Evolutionary conservation across 2,888 invertebrate genomes (phyloP), one percentile per base, ranked within the genome.

Genomic region (Sphaeridia pumilis): DNA sequence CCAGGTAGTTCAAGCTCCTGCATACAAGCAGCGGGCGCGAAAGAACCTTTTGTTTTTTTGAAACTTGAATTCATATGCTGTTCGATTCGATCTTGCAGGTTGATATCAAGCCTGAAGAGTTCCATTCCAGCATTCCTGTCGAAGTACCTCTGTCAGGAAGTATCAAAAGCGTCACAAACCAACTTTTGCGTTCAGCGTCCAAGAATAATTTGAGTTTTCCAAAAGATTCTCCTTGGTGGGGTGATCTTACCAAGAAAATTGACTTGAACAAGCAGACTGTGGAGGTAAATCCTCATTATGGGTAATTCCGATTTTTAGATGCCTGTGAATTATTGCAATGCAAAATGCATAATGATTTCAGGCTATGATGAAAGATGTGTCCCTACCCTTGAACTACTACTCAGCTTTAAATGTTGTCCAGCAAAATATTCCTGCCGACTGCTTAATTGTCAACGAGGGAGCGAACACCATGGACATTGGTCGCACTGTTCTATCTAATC

Each of bases 401-500:
- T 81, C 92, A 0, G 92, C 89, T 3, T 89, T 93, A 70, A 82
- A 85, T 70, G 79, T 85, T 59, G 78, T 95, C 45, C 83, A 85
- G 66, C 77, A 81, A 43, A 70, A 76, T 51, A 76, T 89, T 54
- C 88, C 89, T 0, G 75, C 78, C 62, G 85, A 95, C 72, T 81
- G 84, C 4, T 80, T 95, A 17, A 88, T 97, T 56, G 87, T 94
- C 26, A 94, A 92, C 68, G 95, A 97, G 73, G 97, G 95, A 22
- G 94, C 95, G 28, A 95, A 95, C 71, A 97, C 95, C 0, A 97
- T 97, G 97, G 95, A 97, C 69, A 95, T 95, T 68, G 94, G 95
- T 0, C 77, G 95, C 43, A 82, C 89, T 0, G 80, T 94, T 72
- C 72, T 95, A 34, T 74, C 82, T n/a, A 92, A 94, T 70, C 78